Conservation (phyloP, 2,888 invertebrate species). For the Ptychoptera albimana region DNA sequence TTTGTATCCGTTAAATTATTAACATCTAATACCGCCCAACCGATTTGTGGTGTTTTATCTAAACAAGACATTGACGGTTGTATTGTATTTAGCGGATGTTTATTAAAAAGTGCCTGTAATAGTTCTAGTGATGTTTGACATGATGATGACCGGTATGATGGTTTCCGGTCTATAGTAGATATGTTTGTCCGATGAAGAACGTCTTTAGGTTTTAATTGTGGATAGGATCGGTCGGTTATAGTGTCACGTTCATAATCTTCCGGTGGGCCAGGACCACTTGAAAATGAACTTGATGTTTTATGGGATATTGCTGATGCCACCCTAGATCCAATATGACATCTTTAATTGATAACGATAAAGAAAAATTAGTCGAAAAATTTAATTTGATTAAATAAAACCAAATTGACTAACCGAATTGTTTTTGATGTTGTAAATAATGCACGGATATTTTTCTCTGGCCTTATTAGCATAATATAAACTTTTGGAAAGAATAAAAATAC, state of each 20-base stretch:
- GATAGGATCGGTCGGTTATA: neutral
- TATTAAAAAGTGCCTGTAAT: constrained; percentile 1
- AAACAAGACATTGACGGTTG: constrained; percentile 1
- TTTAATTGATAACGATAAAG: neutral
- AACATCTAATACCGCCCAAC: constrained; percentile 1
- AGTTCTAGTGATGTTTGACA: constrained; percentile 7
- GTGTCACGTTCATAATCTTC: neutral
- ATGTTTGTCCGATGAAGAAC: neutral
- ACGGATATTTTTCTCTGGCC: constrained; percentile 61
- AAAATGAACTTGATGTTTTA: constrained; percentile 19
- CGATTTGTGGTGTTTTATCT: neutral
- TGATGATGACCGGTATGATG: constrained; percentile 1
- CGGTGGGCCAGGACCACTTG: constrained; percentile 3
- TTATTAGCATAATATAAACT: constrained; percentile 55
- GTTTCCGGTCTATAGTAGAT: neutral
- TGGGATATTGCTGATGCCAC: constrained; percentile 25
- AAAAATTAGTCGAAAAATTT: too few relatives aligned
- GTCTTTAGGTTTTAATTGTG: neutral
- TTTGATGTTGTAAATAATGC: constrained; percentile 58
- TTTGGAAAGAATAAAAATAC: constrained; percentile 60
- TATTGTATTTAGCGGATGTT: neutral
- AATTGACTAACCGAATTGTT: constrained; percentile 35
- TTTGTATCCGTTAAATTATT: neutral
- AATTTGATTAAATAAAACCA: neutral
- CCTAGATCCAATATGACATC: constrained; percentile 43